These are phyloP conservation scores for Graptemys geographica DNA, from an alignment of 2,797 vertebrate species.

Conservation along the genomic window DNA sequence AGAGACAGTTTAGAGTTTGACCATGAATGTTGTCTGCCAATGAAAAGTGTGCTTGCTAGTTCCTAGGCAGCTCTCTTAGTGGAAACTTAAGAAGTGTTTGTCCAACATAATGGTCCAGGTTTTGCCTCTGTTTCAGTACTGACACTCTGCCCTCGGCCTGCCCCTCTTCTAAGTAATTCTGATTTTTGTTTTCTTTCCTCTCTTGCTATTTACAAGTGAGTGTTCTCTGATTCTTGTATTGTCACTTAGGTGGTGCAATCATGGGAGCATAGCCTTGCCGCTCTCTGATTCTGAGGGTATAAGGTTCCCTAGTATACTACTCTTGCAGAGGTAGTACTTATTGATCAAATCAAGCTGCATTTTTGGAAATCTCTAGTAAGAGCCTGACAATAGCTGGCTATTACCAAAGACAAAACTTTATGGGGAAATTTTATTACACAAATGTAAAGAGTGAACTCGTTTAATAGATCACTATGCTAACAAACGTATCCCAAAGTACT, in stretches of 20 bases:
- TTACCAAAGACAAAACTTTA: not conserved
- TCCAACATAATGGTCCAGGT: fast-evolving
- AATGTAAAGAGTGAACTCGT: not conserved
- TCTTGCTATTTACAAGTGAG: not conserved
- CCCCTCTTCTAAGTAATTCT: not conserved
- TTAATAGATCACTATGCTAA: not conserved
- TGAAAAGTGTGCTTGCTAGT: not conserved
- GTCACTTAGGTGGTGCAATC: not conserved
- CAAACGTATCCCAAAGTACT: not conserved
- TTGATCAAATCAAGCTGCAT: not conserved
- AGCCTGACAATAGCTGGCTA: not conserved
- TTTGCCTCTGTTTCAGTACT: not conserved
- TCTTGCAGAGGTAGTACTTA: fast-evolving
- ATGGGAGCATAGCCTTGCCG: not conserved
- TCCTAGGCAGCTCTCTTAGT: not conserved
- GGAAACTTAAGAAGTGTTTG: not conserved
- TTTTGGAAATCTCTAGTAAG: not conserved
- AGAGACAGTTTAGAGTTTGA: not conserved
- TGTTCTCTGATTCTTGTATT: not conserved
- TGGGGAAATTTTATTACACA: not conserved
- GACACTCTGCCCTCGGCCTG: not conserved
- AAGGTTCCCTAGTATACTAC: fast-evolving
- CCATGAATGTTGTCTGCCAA: fast-evolving
- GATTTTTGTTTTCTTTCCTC: not conserved
- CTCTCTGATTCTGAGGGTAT: fast-evolving